Conservation (phyloP, 2,888 invertebrate species). For the Parnassius mnemosyne region DNA sequence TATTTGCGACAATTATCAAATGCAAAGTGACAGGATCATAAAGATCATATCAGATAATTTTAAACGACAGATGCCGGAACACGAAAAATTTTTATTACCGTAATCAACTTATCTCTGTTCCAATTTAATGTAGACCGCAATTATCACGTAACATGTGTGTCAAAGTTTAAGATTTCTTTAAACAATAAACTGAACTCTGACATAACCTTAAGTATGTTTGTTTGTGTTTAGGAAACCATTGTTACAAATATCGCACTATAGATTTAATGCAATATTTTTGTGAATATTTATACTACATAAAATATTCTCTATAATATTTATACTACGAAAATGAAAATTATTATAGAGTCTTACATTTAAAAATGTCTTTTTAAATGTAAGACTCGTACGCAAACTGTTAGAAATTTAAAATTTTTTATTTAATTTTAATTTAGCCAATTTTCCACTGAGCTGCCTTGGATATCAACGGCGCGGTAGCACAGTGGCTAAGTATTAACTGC, state of each 20-base stretch:
- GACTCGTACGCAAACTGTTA: no score
- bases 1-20: slow-evolving; percentile 11
- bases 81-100: slow-evolving; percentile 9
- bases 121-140: slow-evolving; percentile 12
- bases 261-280: not conserved
- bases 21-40: slow-evolving; percentile 6
- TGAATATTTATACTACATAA: no score
- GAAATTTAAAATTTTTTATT: no score
- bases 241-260: not conserved
- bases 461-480: no score
- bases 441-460: no score
- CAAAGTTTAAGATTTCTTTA: slow-evolving; percentile 10
- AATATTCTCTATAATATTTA: no score
- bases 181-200: slow-evolving; percentile 22
- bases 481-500: no score
- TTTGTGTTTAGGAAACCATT: slow-evolving; percentile 11
- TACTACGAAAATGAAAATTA: no score
- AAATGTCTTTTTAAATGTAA: no score
- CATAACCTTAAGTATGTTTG: slow-evolving; percentile 22
- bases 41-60: slow-evolving; percentile 3
- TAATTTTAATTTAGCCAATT: no score
- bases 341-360: no score
- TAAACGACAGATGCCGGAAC: slow-evolving; percentile 25
- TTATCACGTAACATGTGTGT: slow-evolving; percentile 16
- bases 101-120: slow-evolving; percentile 20